Evolutionary conservation across 2,797 vertebrate genomes (phyloP), one percentile per base, ranked within the genome.

Genomic region (Echeneis naucrates): DNA sequence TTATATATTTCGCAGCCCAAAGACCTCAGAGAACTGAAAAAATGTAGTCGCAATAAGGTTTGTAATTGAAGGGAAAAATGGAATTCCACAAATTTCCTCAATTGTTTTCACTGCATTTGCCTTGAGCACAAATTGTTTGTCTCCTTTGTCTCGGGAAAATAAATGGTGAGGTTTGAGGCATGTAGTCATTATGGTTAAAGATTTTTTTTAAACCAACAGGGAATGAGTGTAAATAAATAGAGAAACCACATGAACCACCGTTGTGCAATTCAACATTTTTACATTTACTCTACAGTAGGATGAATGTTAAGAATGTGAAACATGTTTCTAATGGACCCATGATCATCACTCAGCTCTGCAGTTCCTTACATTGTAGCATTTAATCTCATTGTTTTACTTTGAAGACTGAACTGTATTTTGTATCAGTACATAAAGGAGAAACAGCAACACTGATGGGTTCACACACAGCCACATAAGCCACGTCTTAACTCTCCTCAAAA

Each of bases 51-150:
- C 53, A 26, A 26, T n/a, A 60, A 52, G 47, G 32, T 55, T 40
- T 27, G 33, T 80, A 50, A 77, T 47, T 59, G n/a, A n/a, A n/a
- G 26, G 40, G 19, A 10, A 60, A 59, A 55, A 68, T 4, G 51
- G 11, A n/a, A n/a, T n/a, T n/a, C n/a, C n/a, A n/a, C n/a, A n/a
- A n/a, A 35, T 64, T 51, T 75, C 56, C 40, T 71, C 44, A 42
- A 33, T 44, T 58, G 44, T 77, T 73, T 81, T 76, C 45, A 44
- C 30, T 69, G 19, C 21, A 56, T 44, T 19, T 27, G 17, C 26
- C 40, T 74, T 66, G 8, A 62, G 63, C 58, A 68, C 21, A 76
- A 75, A 78, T 63, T 59, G 52, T 81, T 69, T 68, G 47, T 70
- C 38, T 57, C 54, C 47, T 44, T 9, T n/a, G n/a, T n/a, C n/a